Percentiles rank a stretch among this genome's conserved stretches.
These are phyloP conservation scores for Probosciger aterrimus DNA, from an alignment of 2,113 vertebrate genomes.

Conservation along the genomic window DNA sequence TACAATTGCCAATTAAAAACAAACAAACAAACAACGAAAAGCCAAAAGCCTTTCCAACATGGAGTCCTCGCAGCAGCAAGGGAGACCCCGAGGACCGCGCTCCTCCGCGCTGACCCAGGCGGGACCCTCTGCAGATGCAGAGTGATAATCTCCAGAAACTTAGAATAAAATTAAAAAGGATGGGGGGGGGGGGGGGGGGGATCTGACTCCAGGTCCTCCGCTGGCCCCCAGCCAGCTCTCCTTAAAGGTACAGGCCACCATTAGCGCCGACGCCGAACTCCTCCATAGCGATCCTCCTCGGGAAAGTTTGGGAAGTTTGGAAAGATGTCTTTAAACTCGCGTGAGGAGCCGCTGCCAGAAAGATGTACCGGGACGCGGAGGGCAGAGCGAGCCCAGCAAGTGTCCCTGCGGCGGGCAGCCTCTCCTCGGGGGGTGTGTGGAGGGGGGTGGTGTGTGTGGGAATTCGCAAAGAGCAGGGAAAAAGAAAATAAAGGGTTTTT, in stretches of 20 bases:
- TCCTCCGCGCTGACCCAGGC: constrained; percentile 10
- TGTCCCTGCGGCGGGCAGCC: background rate
- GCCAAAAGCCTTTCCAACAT: constrained; percentile 57
- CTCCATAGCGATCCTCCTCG: constrained; percentile 1
- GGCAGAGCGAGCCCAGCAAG: background rate
- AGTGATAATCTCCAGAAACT: constrained; percentile 63
- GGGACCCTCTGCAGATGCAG: constrained; percentile 48
- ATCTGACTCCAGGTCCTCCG: constrained; percentile 33
- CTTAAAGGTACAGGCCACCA: constrained; percentile 74
- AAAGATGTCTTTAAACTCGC: constrained; percentile 42
- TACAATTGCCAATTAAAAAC: constrained; percentile 74
- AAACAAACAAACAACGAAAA: constrained; percentile 77
- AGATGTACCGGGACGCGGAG: background rate
- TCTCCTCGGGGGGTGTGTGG: background rate
- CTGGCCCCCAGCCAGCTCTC: constrained; percentile 69
- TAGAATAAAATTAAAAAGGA: constrained; percentile 34
- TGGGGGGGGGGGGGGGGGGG: too few species aligned
- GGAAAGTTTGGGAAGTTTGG: constrained; percentile 31
- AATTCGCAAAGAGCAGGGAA: background rate
- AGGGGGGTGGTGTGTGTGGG: too few species aligned
- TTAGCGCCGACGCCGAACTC: constrained; percentile 2
- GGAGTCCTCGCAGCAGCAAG: constrained; percentile 61
- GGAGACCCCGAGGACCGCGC: constrained; percentile 17
- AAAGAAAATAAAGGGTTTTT: background rate
- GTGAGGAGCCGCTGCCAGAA: background rate